Percentiles rank a stretch among this genome's conserved stretches.
These are phyloP conservation scores for Spilosoma lubricipeda DNA, from an alignment of 2,888 invertebrate species.

Conservation along the genomic window DNA sequence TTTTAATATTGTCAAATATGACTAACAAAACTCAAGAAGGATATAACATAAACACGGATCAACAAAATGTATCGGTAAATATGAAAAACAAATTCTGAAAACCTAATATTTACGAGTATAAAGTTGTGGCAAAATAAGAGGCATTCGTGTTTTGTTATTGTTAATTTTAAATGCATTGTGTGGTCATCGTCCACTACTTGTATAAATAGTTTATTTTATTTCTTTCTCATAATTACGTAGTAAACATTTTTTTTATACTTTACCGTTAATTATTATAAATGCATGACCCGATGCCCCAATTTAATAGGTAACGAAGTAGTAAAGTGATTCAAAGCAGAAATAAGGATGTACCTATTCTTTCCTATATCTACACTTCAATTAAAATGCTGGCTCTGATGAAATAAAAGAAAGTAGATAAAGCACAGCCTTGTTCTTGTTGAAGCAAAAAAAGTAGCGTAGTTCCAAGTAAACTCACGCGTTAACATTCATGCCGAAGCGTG, in stretches of 20 bases:
- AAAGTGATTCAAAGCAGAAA: not conserved
- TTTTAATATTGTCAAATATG: not conserved
- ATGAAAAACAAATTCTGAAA: not conserved
- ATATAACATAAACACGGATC: not conserved
- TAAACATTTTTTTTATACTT: not conserved
- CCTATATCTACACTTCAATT: not conserved
- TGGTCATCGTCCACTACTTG: not conserved
- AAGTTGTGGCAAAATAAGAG: not conserved
- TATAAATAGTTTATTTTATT: not conserved
- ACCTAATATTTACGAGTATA: not conserved
- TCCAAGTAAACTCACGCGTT: too few relatives aligned
- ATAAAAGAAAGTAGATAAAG: too few relatives aligned
- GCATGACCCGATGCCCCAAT: conserved; percentile 10
- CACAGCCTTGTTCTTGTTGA: too few relatives aligned
- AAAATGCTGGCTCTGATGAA: not conserved
- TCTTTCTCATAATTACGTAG: not conserved
- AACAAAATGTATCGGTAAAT: not conserved
- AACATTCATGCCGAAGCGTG: too few relatives aligned
- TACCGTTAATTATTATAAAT: not conserved
- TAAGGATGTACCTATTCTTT: not conserved
- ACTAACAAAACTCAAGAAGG: not conserved
- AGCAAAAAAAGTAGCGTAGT: too few relatives aligned
- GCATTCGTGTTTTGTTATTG: conserved; percentile 6
- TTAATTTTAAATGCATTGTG: not conserved
- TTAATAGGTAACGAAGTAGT: not conserved